Conservation (phyloP, 2,113 vertebrate species). For the Grantiella picta region DNA sequence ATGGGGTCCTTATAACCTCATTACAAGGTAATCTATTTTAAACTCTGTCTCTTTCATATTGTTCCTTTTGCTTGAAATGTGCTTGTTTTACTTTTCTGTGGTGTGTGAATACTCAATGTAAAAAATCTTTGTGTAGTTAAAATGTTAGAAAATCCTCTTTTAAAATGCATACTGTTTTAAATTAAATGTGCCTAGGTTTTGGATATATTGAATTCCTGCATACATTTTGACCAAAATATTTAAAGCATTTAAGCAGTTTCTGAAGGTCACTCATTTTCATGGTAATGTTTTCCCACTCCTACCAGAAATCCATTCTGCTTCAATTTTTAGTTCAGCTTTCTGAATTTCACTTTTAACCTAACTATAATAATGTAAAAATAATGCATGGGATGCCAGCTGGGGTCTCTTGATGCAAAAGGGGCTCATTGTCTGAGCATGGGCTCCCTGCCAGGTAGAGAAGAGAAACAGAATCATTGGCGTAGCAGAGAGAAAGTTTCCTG, state of each 20-base stretch:
- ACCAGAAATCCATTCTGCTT: background rate
- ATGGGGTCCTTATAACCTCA: background rate
- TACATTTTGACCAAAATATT: background rate
- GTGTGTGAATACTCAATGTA: background rate
- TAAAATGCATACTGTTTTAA: background rate
- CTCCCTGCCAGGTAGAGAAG: background rate
- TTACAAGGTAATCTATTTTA: background rate
- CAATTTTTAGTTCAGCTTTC: background rate
- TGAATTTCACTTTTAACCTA: background rate
- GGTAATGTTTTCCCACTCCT: background rate
- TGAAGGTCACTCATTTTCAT: background rate
- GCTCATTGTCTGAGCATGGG: background rate
- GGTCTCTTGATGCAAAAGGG: background rate
- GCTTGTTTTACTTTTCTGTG: background rate
- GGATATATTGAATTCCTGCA: background rate
- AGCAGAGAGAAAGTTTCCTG: background rate
- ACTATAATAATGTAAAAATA: background rate
- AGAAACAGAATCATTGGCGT: background rate
- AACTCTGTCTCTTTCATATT: background rate
- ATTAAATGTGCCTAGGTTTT: background rate
- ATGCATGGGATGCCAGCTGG: background rate
- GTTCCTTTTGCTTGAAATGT: background rate
- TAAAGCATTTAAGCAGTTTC: background rate
- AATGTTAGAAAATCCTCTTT: background rate
- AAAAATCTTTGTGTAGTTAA: background rate